phyloP scores from a whole-genome alignment of 2,797 vertebrate genomes.

The Muscicapa striata region DNA sequence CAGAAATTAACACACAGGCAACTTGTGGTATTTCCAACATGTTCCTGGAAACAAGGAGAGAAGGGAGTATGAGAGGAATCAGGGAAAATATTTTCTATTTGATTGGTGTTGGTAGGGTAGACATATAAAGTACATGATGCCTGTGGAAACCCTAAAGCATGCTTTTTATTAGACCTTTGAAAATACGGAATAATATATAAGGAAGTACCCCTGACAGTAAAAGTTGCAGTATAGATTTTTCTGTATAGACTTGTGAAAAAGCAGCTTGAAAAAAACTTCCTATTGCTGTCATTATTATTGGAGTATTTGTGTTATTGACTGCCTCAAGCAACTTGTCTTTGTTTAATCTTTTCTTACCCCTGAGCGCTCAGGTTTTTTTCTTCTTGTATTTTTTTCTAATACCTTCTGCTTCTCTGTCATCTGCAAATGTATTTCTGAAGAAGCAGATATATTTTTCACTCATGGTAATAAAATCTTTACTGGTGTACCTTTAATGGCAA shows the following conservation, averaged over 20 bases:
- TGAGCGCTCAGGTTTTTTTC: neutral
- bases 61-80: neutral
- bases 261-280: neutral
- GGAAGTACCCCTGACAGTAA: neutral
- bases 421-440: neutral
- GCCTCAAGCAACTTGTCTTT: slow-evolving; percentile 32
- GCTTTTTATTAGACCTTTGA: neutral
- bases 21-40: neutral
- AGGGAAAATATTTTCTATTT: neutral
- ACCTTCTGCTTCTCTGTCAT: slow-evolving; percentile 16
- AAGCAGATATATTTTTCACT: neutral
- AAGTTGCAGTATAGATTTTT: slow-evolving; percentile 23
- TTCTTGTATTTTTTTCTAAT: neutral
- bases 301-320: slow-evolving; percentile 8
- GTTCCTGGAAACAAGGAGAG: neutral
- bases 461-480: neutral
- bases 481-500: neutral
- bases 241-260: neutral
- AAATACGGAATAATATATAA: neutral
- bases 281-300: neutral
- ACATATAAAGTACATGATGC: neutral
- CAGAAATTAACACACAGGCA: slow-evolving; percentile 44
- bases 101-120: neutral
- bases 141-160: neutral
- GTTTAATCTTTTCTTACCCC: slow-evolving; percentile 9